Base-by-base conservation (phyloP, 1,140 invertebrate species). In the Leucophenga varia region DNA sequence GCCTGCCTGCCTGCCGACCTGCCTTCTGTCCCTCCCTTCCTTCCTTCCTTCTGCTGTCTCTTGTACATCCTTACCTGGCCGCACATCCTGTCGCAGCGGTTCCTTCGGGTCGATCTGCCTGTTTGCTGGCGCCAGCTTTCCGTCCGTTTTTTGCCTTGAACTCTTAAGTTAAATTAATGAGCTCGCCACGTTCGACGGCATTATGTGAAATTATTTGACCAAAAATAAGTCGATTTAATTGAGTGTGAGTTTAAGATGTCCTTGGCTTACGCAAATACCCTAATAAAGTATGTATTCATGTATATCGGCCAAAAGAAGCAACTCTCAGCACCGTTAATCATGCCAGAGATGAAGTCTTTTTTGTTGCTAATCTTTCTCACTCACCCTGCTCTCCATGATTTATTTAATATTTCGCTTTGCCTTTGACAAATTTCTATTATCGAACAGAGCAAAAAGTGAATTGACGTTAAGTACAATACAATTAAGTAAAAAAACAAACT, bases 161-260 rank as follows among this genome's bases (percentile, higher is more conserved):
- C 50, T 63, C 58, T 48, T 67, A 68, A 68, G 63, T 68, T 67
- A 68, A 67, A 67, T 67, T 67, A 67, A 67, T 67, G 63, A 67
- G 63, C 64, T 67, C 32, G 47, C 39, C 39, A 43, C 55, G 48
- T 52, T 54, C n/a, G 45, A 47, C 42, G 44, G 54, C 45, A 57
- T 67, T 67, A 61, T 63, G 59, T 59, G 52, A 67, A 67, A 67
- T 67, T 63, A 59, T 67, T 67, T 67, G 59, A 63, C 63, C 63
- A 59, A 67, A 64, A 67, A 67, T 64, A 65, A 65, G 52, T 65
- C 53, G 47, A 56, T 63, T 67, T 63, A 59, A 65, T 65, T 61
- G 59, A 68, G 63, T 67, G 63, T 63, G 59, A 67, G 63, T 45
- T 40, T 25, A 47, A 34, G 50, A 9, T 31, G 38, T 48, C 35